Conservation (phyloP, 2,113 vertebrate genomes). For the Zeus faber region DNA sequence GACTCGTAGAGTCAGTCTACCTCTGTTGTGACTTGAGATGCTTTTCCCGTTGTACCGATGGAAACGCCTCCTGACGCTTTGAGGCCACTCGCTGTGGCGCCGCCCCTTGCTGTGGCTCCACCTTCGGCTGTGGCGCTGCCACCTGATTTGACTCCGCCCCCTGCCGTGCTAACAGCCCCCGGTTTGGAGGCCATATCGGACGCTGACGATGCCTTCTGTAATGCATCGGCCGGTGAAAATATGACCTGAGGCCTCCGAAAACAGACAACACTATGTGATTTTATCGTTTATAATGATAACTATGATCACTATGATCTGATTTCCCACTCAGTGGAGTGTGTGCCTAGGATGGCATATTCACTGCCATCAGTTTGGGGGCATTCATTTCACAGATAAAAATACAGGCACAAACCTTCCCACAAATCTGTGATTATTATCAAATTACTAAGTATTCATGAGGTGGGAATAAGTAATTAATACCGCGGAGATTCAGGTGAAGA, state of each 20-base stretch:
- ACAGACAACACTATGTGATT: no score
- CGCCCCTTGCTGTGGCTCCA: conserved; percentile 33
- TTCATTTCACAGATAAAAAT: no score
- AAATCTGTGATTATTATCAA: no score
- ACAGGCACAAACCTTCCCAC: neutral
- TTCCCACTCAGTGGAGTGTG: no score
- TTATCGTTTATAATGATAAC: no score
- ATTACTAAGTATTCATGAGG: no score
- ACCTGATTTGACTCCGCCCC: conserved; percentile 30
- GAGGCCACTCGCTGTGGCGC: conserved; percentile 21
- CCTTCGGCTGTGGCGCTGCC: conserved; percentile 30
- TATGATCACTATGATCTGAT: no score
- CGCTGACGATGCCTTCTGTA: conserved; percentile 59
- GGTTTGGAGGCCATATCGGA: conserved; percentile 58
- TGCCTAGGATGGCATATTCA: no score
- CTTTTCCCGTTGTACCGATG: conserved; percentile 34
- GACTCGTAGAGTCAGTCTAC: conserved; percentile 43
- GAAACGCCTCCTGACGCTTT: conserved; percentile 36
- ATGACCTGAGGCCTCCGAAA: no score
- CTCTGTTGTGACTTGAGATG: conserved; percentile 49
- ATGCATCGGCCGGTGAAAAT: no score
- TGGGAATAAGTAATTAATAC: neutral
- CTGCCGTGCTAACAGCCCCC: conserved; percentile 29
- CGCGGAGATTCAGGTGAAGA: neutral
- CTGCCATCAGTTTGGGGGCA: no score